These are phyloP conservation scores for Misgurnus mizolepis DNA, from an alignment of 2,113 vertebrate genomes.

Conservation along the genomic window DNA sequence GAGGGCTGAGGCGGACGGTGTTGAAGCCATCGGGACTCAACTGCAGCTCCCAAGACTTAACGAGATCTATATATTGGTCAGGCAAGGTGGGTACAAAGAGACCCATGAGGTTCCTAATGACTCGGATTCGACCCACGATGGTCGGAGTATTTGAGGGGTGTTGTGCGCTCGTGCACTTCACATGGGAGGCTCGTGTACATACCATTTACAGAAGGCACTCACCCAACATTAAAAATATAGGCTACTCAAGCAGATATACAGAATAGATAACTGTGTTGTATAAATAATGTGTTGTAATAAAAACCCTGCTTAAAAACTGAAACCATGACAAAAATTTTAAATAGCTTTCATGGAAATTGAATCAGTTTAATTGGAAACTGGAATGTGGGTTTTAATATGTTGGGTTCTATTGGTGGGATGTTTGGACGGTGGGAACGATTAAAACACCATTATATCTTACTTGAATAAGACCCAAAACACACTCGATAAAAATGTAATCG, in stretches of 20 bases:
- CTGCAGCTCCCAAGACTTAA: too few species aligned
- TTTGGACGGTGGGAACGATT: too few species aligned
- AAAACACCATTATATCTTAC: too few species aligned
- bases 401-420: too few species aligned
- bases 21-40: slow-evolving; percentile 62
- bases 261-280: neutral
- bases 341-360: too few species aligned
- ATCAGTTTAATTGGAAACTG: too few species aligned
- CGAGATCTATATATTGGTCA: too few species aligned
- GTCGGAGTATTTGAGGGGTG: neutral
- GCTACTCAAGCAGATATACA: neutral
- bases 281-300: neutral
- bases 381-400: too few species aligned
- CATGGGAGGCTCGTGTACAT: slow-evolving; percentile 5
- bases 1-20: slow-evolving; percentile 69
- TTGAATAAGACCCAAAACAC: too few species aligned
- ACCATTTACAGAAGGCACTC: neutral
- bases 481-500: too few species aligned
- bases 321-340: too few species aligned
- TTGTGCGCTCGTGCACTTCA: neutral
- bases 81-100: neutral
- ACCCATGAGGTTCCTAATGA: neutral
- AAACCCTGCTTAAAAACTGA: too few species aligned
- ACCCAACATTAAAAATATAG: neutral
- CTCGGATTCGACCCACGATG: neutral